Base-by-base conservation (phyloP, 2,888 invertebrate species). In the Argyresthia goedartella region DNA sequence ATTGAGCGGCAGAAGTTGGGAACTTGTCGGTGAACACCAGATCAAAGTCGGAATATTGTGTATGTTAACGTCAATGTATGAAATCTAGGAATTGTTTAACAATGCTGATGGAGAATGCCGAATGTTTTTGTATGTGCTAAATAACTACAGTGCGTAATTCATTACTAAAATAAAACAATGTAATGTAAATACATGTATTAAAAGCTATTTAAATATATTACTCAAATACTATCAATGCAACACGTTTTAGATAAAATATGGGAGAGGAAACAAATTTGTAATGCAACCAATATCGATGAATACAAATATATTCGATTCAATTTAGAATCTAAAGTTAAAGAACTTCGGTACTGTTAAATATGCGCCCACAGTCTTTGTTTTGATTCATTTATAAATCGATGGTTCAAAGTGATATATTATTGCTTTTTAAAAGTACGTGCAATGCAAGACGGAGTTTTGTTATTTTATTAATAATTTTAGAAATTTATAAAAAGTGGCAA, bases 351-450 rank as follows among this genome's bases (percentile, higher is more conserved):
- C 25, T 25, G 25, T 25, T 25, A 25, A 25, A 25, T 25, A 25
- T 25, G 25, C 25, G 25, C 25, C 25, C 3, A 25, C 25, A 2
- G 66, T 66, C 62, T 55, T 50, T 62, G 65, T 66, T 66, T 67
- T 66, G 64, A 67, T 63, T 65, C 60, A 11, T 68, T 69, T 69
- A 67, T 69, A 69, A 71, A 71, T 71, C 59, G 67, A 63, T 62
- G 62, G 58, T 62, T 64, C 61, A 61, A 60, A 52, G 60, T 68
- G 66, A 71, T 68, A 63, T 69, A 71, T 66, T 69, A 71, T 66
- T 62, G 63, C 64, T 63, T 62, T 25, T 25, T 60, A 61, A 60
- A 65, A 64, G 59, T 11, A 58, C 25, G 25, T 25, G 60, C 63
- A 57, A 62, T 59, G 57, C 60, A 63, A 58, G 57, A 54, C 57